Evolutionary conservation across 2,113 vertebrate genomes (phyloP), one percentile per base, ranked within the genome.

Genomic region (Thamnaconus septentrionalis): DNA sequence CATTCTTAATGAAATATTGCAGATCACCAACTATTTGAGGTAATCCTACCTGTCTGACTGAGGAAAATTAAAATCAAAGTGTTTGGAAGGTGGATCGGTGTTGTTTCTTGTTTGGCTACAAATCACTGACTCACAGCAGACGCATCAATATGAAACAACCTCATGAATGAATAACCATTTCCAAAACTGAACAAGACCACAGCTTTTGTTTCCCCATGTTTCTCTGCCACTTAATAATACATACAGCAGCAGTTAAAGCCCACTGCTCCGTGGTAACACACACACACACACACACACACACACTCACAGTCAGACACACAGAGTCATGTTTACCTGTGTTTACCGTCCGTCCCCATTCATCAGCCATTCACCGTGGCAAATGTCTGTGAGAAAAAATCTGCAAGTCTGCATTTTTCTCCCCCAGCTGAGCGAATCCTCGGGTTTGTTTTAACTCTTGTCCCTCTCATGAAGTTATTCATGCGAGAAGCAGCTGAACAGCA

Each of bases 281-380:
- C 18, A 31, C 18, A 31, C 18, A 31, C 18, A 31, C 2, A 31
- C 18, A 31, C 18, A 31, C 18, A 31, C 18, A 31, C 18, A 31
- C 18, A 31, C 18, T 31, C 18, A 31, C 18, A 31, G 18, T 31
- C 18, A 31, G 18, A 31, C 18, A 31, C 18, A 63, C 48, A 47
- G 59, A 69, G 46, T 64, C 71, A 75, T 83, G 76, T 85, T 83
- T 61, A 78, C 73, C 70, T 8, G 6, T 84, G 69, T 73, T 81
- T 68, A 65, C 64, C 68, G 39, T 66, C 78, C 86, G 90, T 92
- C 80, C 88, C 67, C n/a, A 41, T 66, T 79, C 86, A 91, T 92
- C 80, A 88, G 79, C 81, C 83, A 90, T 90, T 91, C 71, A 92
- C 67, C 8, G 75, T 73, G 71, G 87, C 80, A 87, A 86, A 89